Conservation (phyloP, 2,888 invertebrate genomes). For the Dorcus parallelipipedus region DNA sequence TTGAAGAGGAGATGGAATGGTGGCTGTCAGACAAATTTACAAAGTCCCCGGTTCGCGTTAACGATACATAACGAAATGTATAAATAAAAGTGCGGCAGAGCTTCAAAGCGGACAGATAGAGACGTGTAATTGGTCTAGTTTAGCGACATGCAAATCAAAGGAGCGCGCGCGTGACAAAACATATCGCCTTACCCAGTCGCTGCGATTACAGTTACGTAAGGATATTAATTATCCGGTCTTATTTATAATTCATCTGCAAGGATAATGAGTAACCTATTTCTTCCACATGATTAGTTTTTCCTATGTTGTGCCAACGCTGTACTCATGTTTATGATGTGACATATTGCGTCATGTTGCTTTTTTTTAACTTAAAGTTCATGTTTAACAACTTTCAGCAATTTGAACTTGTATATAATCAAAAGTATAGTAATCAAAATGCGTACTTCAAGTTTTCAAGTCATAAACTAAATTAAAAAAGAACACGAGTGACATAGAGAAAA, state of each 20-base stretch:
- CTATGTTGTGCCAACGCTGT: too few relatives aligned
- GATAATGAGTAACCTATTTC: not conserved
- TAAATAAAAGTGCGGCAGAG: constrained; percentile 40
- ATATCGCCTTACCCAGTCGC: constrained; percentile 43
- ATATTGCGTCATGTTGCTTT: too few relatives aligned
- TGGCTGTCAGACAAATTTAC: constrained; percentile 19
- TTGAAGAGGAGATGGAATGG: constrained; percentile 30
- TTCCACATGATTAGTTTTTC: not conserved
- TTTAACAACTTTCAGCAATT: too few relatives aligned
- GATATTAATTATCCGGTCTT: constrained; percentile 35
- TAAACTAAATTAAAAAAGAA: too few relatives aligned
- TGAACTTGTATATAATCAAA: too few relatives aligned
- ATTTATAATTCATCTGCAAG: constrained; percentile 3
- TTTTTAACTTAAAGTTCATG: too few relatives aligned
- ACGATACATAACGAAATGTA: constrained; percentile 43
- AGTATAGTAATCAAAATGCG: too few relatives aligned
- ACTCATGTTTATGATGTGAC: too few relatives aligned
- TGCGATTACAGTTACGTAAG: constrained; percentile 31
- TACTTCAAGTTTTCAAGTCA: too few relatives aligned
- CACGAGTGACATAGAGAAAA: too few relatives aligned
- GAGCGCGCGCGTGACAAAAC: constrained; percentile 45
- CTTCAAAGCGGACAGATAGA: constrained; percentile 43
- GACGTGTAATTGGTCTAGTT: constrained; percentile 47
- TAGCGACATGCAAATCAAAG: constrained; percentile 47
- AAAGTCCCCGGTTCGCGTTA: constrained; percentile 38